Evolutionary conservation across 1,140 invertebrate species (phyloP).

Genomic region (Cyrtorhinus lividipennis): DNA sequence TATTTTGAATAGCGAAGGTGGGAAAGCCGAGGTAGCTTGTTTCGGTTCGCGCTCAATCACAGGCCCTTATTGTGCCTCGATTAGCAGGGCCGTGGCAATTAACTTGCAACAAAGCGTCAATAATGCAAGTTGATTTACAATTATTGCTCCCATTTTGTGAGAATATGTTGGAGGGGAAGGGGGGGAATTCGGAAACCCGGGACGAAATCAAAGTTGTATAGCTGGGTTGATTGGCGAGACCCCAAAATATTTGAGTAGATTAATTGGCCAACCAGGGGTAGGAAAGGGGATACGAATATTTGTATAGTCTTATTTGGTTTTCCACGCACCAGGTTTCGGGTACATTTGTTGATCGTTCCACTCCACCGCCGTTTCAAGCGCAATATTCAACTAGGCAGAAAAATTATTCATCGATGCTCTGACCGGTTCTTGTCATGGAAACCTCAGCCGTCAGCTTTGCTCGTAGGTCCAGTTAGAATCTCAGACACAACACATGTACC

Average conservation of each 20-base stretch:
- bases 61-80: conserved; percentile 5
- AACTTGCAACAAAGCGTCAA: conserved; percentile 5
- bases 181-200: too few relatives aligned
- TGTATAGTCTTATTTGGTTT: conserved; percentile 7
- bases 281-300: neutral
- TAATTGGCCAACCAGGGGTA: neutral
- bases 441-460: too few relatives aligned
- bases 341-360: too few relatives aligned
- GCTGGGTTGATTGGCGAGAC: neutral
- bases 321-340: too few relatives aligned
- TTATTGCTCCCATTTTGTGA: conserved; percentile 7
- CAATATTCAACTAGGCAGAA: too few relatives aligned
- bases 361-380: too few relatives aligned
- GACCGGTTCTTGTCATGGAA: too few relatives aligned
- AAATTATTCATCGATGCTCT: too few relatives aligned
- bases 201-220: conserved; percentile 1
- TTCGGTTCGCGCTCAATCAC: neutral
- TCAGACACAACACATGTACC: too few relatives aligned
- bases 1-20: neutral
- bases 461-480: too few relatives aligned
- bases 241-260: conserved; percentile 10
- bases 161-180: neutral
- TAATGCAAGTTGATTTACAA: conserved; percentile 8
- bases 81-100: neutral
- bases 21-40: neutral